Percentiles rank a stretch among this genome's conserved stretches.
phyloP scores from a whole-genome alignment of 2,797 vertebrate species.

The Micromesistius poutassou region DNA sequence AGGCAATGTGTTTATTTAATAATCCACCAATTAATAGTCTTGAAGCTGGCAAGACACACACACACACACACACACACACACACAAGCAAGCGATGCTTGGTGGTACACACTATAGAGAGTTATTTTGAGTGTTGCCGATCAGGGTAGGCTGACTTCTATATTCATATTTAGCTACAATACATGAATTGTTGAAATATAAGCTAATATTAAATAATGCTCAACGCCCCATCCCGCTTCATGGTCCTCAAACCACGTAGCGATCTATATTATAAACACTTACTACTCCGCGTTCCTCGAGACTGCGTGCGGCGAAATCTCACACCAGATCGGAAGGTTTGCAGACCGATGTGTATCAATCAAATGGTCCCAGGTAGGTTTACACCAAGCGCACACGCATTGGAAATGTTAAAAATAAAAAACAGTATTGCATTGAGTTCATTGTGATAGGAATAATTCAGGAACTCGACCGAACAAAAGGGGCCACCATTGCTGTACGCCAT shows the following conservation, averaged over 20 bases:
- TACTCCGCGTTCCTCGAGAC: conserved; percentile 69
- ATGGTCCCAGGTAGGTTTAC: conserved; percentile 39
- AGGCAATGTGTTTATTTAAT: too few relatives aligned
- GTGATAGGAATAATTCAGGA: conserved; percentile 70
- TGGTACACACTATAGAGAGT: background rate
- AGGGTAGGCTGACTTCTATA: background rate
- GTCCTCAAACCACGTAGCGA: conserved; percentile 20
- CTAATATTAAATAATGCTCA: too few relatives aligned
- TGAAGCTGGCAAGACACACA: too few relatives aligned
- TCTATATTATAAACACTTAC: conserved; percentile 70
- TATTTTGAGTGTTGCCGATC: background rate
- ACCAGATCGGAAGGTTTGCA: conserved; percentile 40
- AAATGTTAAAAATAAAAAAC: conserved; percentile 46
- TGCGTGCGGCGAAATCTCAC: conserved; percentile 64
- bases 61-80: too few relatives aligned
- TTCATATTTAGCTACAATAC: background rate
- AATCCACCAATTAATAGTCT: too few relatives aligned
- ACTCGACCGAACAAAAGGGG: conserved; percentile 78
- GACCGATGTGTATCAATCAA: conserved; percentile 52
- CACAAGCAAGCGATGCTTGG: too few relatives aligned
- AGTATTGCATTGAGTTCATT: conserved; percentile 57
- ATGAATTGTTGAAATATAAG: background rate
- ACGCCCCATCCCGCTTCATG: background rate
- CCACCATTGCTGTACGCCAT: conserved; percentile 60
- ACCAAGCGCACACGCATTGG: conserved; percentile 20